Percentiles rank a stretch among this genome's conserved stretches.
These are phyloP conservation scores for Cremastinae sp. DNA, from an alignment of 2,888 invertebrate genomes.

Conservation along the genomic window DNA sequence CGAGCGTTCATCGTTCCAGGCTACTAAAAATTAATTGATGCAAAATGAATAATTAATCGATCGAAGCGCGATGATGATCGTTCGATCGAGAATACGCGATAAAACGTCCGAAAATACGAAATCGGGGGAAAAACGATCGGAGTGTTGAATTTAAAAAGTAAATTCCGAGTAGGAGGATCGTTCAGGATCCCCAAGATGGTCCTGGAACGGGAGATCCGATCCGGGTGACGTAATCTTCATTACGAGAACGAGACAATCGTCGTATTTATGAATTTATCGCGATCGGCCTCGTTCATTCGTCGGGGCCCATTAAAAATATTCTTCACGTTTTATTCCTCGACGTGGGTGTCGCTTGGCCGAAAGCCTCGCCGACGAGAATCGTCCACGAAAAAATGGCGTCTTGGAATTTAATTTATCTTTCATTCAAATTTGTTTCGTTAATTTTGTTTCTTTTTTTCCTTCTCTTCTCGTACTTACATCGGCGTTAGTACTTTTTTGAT, in stretches of 20 bases:
- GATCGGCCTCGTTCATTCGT: background rate
- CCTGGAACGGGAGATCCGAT: constrained; percentile 21
- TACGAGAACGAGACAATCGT: constrained; percentile 26
- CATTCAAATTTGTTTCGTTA: background rate
- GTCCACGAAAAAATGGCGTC: too few relatives aligned
- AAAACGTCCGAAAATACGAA: constrained; percentile 29
- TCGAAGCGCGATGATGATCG: too few relatives aligned
- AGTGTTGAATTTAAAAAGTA: constrained; percentile 12
- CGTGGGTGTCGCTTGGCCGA: too few relatives aligned
- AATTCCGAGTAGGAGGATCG: constrained; percentile 57
- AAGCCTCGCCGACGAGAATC: too few relatives aligned
- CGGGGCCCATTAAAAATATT: background rate
- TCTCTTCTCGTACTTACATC: too few relatives aligned
- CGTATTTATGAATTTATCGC: constrained; percentile 19
- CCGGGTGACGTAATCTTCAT: constrained; percentile 54
- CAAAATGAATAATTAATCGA: too few relatives aligned
- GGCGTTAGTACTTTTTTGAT: too few relatives aligned
- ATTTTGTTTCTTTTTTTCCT: too few relatives aligned
- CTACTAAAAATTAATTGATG: background rate
- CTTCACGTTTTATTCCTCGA: too few relatives aligned
- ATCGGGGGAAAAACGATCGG: constrained; percentile 36
- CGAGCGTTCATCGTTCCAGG: background rate
- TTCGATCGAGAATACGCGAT: background rate
- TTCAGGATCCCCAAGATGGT: constrained; percentile 58
- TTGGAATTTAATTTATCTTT: background rate